Evolutionary conservation across 1,140 invertebrate genomes (phyloP).

Genomic region (Drosophila bocki): DNA sequence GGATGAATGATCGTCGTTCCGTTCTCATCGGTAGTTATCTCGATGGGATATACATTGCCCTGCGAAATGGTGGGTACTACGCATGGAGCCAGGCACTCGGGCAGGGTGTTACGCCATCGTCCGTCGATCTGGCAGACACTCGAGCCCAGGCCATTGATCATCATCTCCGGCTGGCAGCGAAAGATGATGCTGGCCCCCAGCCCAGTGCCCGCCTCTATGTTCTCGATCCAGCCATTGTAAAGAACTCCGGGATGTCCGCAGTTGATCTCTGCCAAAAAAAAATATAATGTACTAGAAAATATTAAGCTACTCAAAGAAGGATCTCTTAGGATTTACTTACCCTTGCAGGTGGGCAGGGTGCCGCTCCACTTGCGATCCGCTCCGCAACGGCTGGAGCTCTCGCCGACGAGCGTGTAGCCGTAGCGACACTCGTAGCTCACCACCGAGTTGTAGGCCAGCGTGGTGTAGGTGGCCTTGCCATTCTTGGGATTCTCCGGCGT

Average conservation of each 20-base stretch:
- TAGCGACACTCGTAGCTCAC: constrained; percentile 97
- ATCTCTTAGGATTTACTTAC: constrained; percentile 24
- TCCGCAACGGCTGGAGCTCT: constrained; percentile 93
- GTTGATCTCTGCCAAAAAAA: constrained; percentile 92
- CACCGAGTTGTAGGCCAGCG: constrained; percentile 96
- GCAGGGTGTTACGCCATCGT: constrained; percentile 96
- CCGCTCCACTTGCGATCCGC: constrained; percentile 97
- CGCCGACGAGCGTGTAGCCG: constrained; percentile 95
- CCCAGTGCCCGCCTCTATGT: constrained; percentile 94
- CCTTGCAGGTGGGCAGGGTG: constrained; percentile 93
- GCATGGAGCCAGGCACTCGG: constrained; percentile 96
- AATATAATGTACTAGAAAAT: not conserved
- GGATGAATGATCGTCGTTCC: constrained; percentile 85
- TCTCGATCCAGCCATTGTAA: constrained; percentile 98
- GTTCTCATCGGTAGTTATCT: constrained; percentile 80
- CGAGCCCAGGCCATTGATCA: constrained; percentile 94
- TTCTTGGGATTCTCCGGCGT: constrained; percentile 94
- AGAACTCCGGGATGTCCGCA: constrained; percentile 95
- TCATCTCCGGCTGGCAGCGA: constrained; percentile 96
- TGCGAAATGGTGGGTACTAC: constrained; percentile 95
- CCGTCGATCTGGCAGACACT: constrained; percentile 96
- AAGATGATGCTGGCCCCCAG: constrained; percentile 97
- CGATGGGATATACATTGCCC: constrained; percentile 89
- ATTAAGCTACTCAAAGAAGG: not conserved
- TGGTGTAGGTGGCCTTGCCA: constrained; percentile 95